Percentiles rank a stretch among this genome's conserved stretches.
These are phyloP conservation scores for Galerucella nymphaeae DNA, from an alignment of 2,888 invertebrate species.

Conservation along the genomic window DNA sequence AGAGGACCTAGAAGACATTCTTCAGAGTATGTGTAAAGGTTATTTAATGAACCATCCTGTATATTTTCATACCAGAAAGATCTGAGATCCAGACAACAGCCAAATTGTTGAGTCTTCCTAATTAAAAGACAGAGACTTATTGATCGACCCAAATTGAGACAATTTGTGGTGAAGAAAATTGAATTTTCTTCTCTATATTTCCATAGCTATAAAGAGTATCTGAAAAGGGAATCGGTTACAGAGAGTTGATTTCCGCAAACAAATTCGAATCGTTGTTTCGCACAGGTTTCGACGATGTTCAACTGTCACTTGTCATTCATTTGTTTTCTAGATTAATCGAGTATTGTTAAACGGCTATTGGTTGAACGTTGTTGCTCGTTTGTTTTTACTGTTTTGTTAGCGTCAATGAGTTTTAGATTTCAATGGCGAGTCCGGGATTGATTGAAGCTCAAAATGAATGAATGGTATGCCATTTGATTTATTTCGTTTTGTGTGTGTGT, in stretches of 20 bases:
- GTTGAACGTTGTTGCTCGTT: conserved; percentile 49
- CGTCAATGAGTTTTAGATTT: conserved; percentile 51
- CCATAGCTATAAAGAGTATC: conserved; percentile 21
- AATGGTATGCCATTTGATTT: conserved; percentile 54
- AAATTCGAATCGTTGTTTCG: conserved; percentile 45
- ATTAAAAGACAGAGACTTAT: too few relatives aligned
- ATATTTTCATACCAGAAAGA: too few relatives aligned
- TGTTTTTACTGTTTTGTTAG: conserved; percentile 52
- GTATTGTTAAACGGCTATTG: conserved; percentile 55
- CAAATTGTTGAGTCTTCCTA: too few relatives aligned
- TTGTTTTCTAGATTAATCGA: conserved; percentile 55
- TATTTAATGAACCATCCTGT: too few relatives aligned
- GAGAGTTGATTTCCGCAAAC: conserved; percentile 47
- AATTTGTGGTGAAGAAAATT: too few relatives aligned
- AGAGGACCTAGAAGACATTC: too few relatives aligned
- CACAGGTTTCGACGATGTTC: conserved; percentile 43
- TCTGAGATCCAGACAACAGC: too few relatives aligned
- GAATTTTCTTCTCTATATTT: not conserved
- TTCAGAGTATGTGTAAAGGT: too few relatives aligned
- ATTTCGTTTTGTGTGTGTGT: conserved; percentile 50
- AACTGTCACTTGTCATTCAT: conserved; percentile 58
- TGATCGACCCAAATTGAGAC: too few relatives aligned
- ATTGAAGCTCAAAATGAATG: conserved; percentile 49
- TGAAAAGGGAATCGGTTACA: conserved; percentile 9
- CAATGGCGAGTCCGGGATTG: conserved; percentile 49